Evolutionary conservation across 2,797 vertebrate species (phyloP).

Genomic region (Danio choprae): DNA sequence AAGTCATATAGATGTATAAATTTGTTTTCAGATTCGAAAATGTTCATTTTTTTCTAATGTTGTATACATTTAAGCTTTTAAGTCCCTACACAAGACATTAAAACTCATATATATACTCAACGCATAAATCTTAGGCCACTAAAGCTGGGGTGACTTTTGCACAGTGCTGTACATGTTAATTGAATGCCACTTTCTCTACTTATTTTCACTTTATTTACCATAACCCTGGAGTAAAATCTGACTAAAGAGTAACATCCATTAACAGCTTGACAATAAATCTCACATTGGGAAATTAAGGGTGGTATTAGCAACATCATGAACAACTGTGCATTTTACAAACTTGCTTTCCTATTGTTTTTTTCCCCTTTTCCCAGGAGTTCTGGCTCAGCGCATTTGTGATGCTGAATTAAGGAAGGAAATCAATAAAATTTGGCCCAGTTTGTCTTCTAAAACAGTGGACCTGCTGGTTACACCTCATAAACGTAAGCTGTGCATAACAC

Average conservation of each 20-base stretch:
- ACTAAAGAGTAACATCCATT: constrained; percentile 8
- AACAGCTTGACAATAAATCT: neutral
- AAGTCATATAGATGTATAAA: too few species aligned
- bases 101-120: too few species aligned
- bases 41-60: too few species aligned
- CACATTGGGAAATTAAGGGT: neutral
- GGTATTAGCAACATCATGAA: neutral
- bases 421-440: constrained; percentile 90
- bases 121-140: too few species aligned
- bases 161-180: neutral
- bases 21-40: too few species aligned
- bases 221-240: constrained; percentile 6
- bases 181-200: neutral
- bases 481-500: constrained; percentile 78
- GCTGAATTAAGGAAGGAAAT: constrained; percentile 92
- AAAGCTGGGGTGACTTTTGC: too few species aligned
- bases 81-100: too few species aligned
- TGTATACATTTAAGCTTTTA: too few species aligned
- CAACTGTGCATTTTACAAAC: neutral
- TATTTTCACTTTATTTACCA: constrained; percentile 5
- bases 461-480: constrained; percentile 95
- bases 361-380: constrained; percentile 75
- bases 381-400: constrained; percentile 90
- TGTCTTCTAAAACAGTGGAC: constrained; percentile 91
- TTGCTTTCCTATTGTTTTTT: constrained; percentile 41